phyloP scores from a whole-genome alignment of 1,140 invertebrate genomes.

The Meloidogyne exigua region DNA sequence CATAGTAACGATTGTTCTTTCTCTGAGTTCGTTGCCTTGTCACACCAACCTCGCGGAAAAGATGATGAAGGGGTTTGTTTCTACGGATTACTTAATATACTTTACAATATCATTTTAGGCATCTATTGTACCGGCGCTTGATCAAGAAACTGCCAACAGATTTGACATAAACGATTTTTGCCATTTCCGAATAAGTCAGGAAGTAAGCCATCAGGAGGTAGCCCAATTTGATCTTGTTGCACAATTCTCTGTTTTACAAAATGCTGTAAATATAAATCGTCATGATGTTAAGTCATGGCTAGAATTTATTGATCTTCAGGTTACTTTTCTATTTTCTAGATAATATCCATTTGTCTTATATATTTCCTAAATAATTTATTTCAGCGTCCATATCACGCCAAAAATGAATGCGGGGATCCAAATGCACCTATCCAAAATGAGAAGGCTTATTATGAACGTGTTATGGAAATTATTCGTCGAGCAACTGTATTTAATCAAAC shows the following conservation, averaged over 20 bases:
- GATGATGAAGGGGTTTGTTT: slow-evolving; percentile 17
- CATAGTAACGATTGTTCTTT: background rate
- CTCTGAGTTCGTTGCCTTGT: background rate
- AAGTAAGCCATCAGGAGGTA: slow-evolving; percentile 6
- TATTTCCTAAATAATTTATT: background rate
- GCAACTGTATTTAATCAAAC: background rate
- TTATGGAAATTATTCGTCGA: slow-evolving; percentile 9
- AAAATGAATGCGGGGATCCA: slow-evolving; percentile 15
- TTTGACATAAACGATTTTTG: slow-evolving; percentile 13
- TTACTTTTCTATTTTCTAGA: background rate
- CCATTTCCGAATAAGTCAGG: slow-evolving; percentile 1
- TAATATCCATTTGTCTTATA: too few species aligned
- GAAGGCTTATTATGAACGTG: slow-evolving; percentile 9
- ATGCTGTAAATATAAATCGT: background rate
- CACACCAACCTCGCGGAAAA: slow-evolving; percentile 1
- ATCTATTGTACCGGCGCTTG: background rate
- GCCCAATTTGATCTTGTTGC: slow-evolving; percentile 1
- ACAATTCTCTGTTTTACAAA: slow-evolving; percentile 15
- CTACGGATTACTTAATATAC: background rate
- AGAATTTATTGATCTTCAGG: slow-evolving; percentile 16
- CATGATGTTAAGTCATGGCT: slow-evolving; percentile 16
- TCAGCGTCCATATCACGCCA: slow-evolving; percentile 11
- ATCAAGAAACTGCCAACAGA: background rate
- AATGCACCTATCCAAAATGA: slow-evolving; percentile 17
- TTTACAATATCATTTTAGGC: background rate